These are phyloP conservation scores for Agrotis ipsilon DNA, from an alignment of 2,888 invertebrate genomes.

Conservation along the genomic window DNA sequence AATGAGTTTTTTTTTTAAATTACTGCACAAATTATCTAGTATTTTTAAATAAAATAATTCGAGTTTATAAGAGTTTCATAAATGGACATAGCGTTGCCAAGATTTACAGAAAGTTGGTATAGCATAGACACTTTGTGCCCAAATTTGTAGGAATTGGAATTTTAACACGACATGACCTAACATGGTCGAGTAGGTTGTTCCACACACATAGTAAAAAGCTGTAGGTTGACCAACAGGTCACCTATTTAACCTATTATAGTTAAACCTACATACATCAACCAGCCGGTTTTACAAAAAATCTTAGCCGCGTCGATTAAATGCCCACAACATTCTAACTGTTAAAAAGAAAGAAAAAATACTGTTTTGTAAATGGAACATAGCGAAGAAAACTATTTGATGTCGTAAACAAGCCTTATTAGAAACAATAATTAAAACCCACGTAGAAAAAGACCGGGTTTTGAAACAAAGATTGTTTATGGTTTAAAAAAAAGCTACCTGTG, in stretches of 20 bases:
- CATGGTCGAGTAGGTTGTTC: slow-evolving; percentile 1
- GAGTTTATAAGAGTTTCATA: too few relatives aligned
- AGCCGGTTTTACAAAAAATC: slow-evolving; percentile 38
- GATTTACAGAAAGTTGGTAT: too few relatives aligned
- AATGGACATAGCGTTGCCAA: too few relatives aligned
- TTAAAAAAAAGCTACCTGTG: slow-evolving; percentile 29
- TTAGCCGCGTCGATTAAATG: slow-evolving; percentile 20
- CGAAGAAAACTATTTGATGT: slow-evolving; percentile 21
- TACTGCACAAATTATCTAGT: too few relatives aligned
- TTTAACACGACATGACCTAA: not conserved
- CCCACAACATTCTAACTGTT: slow-evolving; percentile 40
- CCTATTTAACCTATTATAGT: slow-evolving; percentile 48
- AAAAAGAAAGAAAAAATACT: slow-evolving; percentile 8
- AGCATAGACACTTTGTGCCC: too few relatives aligned
- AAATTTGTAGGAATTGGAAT: too few relatives aligned
- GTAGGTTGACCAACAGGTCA: slow-evolving; percentile 32
- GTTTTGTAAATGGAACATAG: slow-evolving; percentile 9
- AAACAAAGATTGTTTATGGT: slow-evolving; percentile 15
- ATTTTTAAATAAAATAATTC: too few relatives aligned
- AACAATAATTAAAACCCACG: not conserved
- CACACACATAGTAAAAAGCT: slow-evolving; percentile 8
- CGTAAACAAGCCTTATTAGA: not conserved
- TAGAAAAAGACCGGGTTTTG: slow-evolving; percentile 2
- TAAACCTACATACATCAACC: slow-evolving; percentile 31
- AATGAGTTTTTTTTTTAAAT: too few relatives aligned